These are phyloP conservation scores for Etheostoma cragini DNA, from an alignment of 2,113 vertebrate species.

Conservation along the genomic window DNA sequence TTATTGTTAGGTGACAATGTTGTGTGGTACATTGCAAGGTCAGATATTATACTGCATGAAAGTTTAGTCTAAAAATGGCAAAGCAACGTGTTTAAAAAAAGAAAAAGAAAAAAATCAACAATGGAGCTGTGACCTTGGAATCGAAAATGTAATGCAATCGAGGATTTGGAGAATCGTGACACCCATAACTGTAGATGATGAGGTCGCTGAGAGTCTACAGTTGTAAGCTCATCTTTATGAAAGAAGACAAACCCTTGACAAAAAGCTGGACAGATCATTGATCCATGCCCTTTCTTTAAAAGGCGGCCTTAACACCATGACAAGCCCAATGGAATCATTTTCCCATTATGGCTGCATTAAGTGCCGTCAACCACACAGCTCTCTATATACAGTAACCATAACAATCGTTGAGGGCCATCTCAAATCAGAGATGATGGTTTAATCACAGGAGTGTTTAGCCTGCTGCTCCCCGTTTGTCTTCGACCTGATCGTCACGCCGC, in stretches of 20 bases:
- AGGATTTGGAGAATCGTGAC: too few relatives aligned
- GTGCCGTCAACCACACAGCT: constrained; percentile 50
- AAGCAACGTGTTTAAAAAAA: too few relatives aligned
- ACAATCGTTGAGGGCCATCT: constrained; percentile 77
- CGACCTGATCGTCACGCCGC: constrained; percentile 83
- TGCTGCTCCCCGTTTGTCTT: constrained; percentile 74
- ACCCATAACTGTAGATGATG: too few relatives aligned
- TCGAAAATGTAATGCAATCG: too few relatives aligned
- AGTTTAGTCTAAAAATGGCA: too few relatives aligned
- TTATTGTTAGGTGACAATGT: too few relatives aligned
- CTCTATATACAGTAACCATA: constrained; percentile 74
- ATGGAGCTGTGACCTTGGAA: too few relatives aligned
- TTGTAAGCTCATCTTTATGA: neutral
- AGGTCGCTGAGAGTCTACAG: neutral
- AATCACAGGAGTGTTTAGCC: constrained; percentile 84
- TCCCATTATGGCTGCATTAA: constrained; percentile 56
- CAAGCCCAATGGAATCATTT: constrained; percentile 48
- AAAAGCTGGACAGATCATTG: constrained; percentile 27
- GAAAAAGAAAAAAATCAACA: too few relatives aligned
- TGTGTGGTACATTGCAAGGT: too few relatives aligned
- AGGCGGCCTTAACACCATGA: constrained; percentile 25
- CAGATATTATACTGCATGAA: too few relatives aligned
- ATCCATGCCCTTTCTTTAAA: constrained; percentile 35
- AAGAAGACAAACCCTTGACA: neutral
- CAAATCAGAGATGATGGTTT: constrained; percentile 87